phyloP scores from a whole-genome alignment of 2,888 invertebrate species.

The Idaea straminata region DNA sequence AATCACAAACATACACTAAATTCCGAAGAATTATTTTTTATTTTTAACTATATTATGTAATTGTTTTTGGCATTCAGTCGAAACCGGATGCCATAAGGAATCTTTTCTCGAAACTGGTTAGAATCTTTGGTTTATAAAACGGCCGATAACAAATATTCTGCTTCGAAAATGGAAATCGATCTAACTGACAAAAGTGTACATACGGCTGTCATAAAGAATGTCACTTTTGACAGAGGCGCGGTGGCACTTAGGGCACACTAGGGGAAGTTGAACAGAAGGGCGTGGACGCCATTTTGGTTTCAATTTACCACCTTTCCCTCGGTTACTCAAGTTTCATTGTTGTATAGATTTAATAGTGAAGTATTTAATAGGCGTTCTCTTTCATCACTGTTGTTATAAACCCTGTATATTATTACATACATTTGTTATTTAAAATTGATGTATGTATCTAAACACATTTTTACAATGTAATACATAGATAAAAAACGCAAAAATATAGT shows the following conservation, averaged over 20 bases:
- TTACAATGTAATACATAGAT: no score
- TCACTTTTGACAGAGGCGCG: conserved; percentile 56
- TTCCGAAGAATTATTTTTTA: no score
- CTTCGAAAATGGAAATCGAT: not conserved
- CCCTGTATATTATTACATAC: not conserved
- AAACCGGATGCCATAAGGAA: no score
- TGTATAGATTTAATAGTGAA: conserved; percentile 4
- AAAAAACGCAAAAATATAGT: no score
- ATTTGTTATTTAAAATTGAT: no score
- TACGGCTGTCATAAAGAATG: conserved; percentile 35
- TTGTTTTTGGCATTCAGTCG: no score
- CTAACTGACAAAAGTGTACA: not conserved
- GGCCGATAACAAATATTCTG: not conserved
- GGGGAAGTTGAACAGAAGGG: conserved; percentile 38
- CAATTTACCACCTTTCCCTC: conserved; percentile 21
- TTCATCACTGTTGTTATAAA: conserved; percentile 6
- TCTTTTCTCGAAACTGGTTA: not conserved
- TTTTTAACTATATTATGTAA: no score
- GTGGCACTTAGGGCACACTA: conserved; percentile 18
- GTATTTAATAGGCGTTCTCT: not conserved
- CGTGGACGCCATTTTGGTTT: conserved; percentile 48
- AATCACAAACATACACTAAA: no score
- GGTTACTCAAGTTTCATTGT: conserved; percentile 1
- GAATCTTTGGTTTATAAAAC: not conserved
- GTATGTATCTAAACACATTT: no score